Conservation (phyloP, 2,797 vertebrate species). For the Amniataba percoides region DNA sequence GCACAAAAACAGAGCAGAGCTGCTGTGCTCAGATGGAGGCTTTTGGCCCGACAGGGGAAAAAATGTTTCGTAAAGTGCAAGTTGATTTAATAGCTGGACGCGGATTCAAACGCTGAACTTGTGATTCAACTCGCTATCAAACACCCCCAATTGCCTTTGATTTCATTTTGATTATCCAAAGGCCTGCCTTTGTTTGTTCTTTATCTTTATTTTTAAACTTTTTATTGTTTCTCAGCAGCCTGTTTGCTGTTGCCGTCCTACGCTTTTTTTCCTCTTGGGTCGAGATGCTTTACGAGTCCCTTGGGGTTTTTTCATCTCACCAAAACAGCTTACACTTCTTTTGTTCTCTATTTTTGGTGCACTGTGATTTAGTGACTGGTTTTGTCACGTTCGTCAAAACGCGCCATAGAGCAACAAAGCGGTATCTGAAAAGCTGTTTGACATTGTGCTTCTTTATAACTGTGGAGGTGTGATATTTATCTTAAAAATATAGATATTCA, state of each 20-base stretch:
- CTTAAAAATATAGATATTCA: background rate
- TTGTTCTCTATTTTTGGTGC: conserved; percentile 49
- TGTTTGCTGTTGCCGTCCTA: conserved; percentile 15
- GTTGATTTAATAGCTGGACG: conserved; percentile 25
- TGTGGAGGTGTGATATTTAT: conserved; percentile 6
- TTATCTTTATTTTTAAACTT: conserved; percentile 16
- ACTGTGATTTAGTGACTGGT: conserved; percentile 13
- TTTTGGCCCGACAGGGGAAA: conserved; percentile 4
- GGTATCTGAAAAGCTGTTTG: conserved; percentile 3
- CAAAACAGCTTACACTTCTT: conserved; percentile 45
- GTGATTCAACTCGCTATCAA: conserved; percentile 9
- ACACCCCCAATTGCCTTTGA: conserved; percentile 1
- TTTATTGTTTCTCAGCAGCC: conserved; percentile 37
- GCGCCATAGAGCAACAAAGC: background rate
- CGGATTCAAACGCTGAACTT: conserved; percentile 30
- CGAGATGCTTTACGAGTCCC: conserved; percentile 48
- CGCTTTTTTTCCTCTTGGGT: conserved; percentile 10
- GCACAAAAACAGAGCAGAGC: background rate
- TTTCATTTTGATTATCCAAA: conserved; percentile 8
- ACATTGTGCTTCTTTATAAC: conserved; percentile 8
- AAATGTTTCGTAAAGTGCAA: conserved; percentile 28
- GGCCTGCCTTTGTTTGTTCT: conserved; percentile 31
- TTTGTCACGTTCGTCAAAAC: background rate
- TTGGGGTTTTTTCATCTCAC: conserved; percentile 34
- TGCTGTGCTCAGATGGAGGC: background rate